Conservation (phyloP, 2,888 invertebrate species). For the Drosophila rellima region DNA sequence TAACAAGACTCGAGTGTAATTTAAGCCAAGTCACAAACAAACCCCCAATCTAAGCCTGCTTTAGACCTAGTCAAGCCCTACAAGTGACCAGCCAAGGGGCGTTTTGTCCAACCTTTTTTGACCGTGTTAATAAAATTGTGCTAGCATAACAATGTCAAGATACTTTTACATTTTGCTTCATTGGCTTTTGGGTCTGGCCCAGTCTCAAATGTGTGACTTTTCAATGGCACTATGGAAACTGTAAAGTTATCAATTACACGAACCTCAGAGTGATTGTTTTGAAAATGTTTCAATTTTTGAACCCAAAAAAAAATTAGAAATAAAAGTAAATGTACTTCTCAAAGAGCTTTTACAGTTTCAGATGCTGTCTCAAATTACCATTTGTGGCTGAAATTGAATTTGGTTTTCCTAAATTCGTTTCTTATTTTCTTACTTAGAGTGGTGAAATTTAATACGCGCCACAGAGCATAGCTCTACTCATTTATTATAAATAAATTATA, state of each 20-base stretch:
- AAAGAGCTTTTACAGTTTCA: conserved; percentile 18
- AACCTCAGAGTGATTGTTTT: conserved; percentile 28
- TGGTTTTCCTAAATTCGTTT: conserved; percentile 24
- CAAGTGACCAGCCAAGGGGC: conserved; percentile 40
- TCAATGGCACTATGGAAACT: conserved; percentile 54
- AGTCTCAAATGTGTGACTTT: conserved; percentile 33
- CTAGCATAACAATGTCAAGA: conserved; percentile 59
- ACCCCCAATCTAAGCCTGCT: not conserved
- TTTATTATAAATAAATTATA: not conserved
- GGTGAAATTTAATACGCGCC: not conserved
- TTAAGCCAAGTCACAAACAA: conserved; percentile 11
- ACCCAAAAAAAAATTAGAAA: conserved; percentile 4
- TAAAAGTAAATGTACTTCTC: not conserved
- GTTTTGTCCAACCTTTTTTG: conserved; percentile 27
- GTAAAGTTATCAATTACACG: conserved; percentile 73
- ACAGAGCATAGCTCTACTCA: not conserved
- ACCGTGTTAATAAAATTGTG: conserved; percentile 52
- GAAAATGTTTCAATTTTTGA: conserved; percentile 1
- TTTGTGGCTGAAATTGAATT: conserved; percentile 64
- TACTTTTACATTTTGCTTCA: conserved; percentile 59
- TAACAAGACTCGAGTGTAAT: conserved; percentile 24
- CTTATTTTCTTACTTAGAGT: not conserved
- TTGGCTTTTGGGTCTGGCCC: conserved; percentile 43
- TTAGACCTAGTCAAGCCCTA: conserved; percentile 41
- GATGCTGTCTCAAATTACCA: conserved; percentile 52